Base-by-base conservation (phyloP, 2,797 vertebrate genomes). In the Scyliorhinus canicula region DNA sequence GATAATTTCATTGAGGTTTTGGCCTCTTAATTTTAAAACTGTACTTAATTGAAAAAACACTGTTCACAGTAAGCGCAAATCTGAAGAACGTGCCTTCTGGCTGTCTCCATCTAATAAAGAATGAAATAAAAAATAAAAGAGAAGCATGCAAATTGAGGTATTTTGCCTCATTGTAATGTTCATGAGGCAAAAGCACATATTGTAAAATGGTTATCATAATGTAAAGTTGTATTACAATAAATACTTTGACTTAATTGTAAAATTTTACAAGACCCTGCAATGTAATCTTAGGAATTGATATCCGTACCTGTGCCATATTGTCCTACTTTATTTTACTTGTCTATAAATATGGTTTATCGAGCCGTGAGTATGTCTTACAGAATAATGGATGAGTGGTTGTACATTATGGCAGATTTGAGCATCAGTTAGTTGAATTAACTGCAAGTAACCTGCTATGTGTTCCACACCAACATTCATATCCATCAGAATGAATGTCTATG, bases 381-480 rank as follows among this genome's bases (percentile, higher is more conserved):
- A 31, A 69, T 50, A 93, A 69, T 31, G 26, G 44, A 93, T 93
- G 91, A 93, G 26, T 50, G 3, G 65, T 69, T 93, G 31, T 93
- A 93, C 26, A 50, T 69, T 71, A 50, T 16, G 12, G 11, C 91
- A 93, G 44, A 93, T 69, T 93, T 67, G n/a, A 50, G 91, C 21
- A 93, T 93, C 67, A 52, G 65, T 93, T 50, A 93, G 65, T 93
- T 69, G 91, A 67, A 93, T 50, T 93, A 93, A 67, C 24, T 93
- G 91, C 4, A 71, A 69, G 47, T 93, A 24, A 67, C 19, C n/a
- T 65, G 40, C 16, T 21, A 12, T 47, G 31, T 67, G 60, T 65
- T 67, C 63, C 44, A 93, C 28, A 67, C 28, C 40, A 44, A 26
- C 40, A 47, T 67, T 31, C 26, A 50, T 50, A 93, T 69, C 65